phyloP scores from a whole-genome alignment of 2,113 vertebrate genomes.

The Psephotus haematonotus region DNA sequence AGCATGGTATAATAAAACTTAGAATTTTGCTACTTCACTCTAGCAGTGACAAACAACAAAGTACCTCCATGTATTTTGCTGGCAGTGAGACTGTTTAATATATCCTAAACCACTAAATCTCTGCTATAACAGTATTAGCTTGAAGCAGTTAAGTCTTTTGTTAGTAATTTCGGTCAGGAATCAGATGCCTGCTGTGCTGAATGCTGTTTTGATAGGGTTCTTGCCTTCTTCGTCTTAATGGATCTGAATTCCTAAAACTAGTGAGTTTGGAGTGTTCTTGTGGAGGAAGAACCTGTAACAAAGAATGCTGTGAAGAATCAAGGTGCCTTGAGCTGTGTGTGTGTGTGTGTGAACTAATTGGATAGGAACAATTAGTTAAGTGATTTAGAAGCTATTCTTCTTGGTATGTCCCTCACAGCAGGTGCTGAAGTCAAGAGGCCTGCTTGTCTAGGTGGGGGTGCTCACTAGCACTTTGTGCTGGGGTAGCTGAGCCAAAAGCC shows the following conservation, averaged over 20 bases:
- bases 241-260: not conserved
- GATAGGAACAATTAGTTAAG: slow-evolving; percentile 35
- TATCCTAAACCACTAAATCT: not conserved
- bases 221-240: not conserved
- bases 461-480: not conserved
- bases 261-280: not conserved
- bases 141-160: not conserved
- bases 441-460: not conserved
- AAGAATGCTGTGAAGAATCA: not conserved
- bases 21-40: not conserved
- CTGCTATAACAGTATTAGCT: not conserved
- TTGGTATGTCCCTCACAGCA: not conserved
- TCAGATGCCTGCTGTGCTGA: not conserved
- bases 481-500: not conserved
- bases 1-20: not conserved
- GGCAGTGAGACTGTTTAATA: not conserved
- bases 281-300: not conserved
- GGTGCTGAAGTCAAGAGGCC: not conserved
- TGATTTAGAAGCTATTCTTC: not conserved
- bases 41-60: not conserved
- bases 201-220: not conserved
- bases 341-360: slow-evolving; percentile 9
- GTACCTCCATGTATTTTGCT: not conserved
- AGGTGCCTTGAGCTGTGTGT: not conserved
- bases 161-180: not conserved